Evolutionary conservation across 1,140 invertebrate genomes (phyloP).

Genomic region (Drosophila suzukii): DNA sequence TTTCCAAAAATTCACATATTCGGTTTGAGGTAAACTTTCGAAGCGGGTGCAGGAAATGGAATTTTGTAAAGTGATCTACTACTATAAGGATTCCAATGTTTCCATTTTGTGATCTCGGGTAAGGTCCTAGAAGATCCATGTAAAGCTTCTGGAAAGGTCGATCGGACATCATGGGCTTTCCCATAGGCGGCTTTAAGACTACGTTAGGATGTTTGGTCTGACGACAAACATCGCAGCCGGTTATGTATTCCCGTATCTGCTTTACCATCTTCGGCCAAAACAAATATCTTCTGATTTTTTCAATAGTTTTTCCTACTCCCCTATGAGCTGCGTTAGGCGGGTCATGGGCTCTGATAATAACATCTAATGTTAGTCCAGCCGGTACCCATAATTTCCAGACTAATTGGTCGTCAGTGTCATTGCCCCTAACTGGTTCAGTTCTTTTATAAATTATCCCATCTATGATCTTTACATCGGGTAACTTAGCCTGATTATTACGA

Average conservation of each 20-base stretch:
- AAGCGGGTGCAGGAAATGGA: conserved; percentile 12
- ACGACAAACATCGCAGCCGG: conserved; percentile 20
- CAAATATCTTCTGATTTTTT: conserved; percentile 11
- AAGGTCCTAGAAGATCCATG: conserved; percentile 6
- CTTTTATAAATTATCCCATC: conserved; percentile 11
- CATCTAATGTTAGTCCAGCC: not conserved
- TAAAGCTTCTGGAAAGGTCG: conserved; percentile 12
- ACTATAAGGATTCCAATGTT: conserved; percentile 9
- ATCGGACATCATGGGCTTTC: conserved; percentile 16
- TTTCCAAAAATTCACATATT: conserved; percentile 14
- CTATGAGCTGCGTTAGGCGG: conserved; percentile 14
- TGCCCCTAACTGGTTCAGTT: conserved; percentile 11
- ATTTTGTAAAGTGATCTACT: conserved; percentile 10
- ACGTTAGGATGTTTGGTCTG: conserved; percentile 14
- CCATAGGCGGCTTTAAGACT: conserved; percentile 8
- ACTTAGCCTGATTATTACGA: conserved; percentile 16
- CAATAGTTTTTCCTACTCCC: conserved; percentile 9
- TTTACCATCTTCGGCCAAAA: conserved; percentile 18
- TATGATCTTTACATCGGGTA: conserved; percentile 29
- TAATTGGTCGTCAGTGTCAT: not conserved
- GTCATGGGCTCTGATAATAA: conserved; percentile 1
- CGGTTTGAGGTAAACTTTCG: not conserved
- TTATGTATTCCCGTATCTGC: conserved; percentile 7
- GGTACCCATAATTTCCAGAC: conserved; percentile 6
- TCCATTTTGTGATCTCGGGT: conserved; percentile 3